Conservation (phyloP, 1,140 invertebrate genomes). For the Aporrectodea caliginosa region DNA sequence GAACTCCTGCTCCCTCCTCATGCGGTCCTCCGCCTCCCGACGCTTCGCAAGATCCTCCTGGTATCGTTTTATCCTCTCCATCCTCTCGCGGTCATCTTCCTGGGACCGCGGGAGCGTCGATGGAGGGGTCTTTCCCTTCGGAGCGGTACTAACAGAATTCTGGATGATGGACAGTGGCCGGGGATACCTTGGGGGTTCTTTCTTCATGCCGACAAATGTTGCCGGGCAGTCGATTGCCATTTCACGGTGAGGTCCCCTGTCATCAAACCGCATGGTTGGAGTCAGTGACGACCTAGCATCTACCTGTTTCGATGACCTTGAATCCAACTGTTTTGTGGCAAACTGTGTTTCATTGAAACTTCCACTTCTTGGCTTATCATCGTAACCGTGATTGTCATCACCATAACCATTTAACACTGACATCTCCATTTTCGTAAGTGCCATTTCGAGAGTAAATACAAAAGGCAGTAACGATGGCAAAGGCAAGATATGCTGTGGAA, state of each 20-base stretch:
- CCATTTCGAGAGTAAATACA: too few species aligned
- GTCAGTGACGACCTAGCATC: too few species aligned
- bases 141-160: conserved; percentile 19
- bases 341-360: too few species aligned
- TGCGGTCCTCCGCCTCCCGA: conserved; percentile 78
- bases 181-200: conserved; percentile 85
- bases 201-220: conserved; percentile 83
- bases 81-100: conserved; percentile 79
- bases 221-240: conserved; percentile 98
- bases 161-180: conserved; percentile 60
- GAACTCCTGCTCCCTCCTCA: conserved; percentile 80
- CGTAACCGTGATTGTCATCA: too few species aligned
- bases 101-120: background rate
- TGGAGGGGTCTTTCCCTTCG: background rate
- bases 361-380: too few species aligned
- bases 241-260: conserved; percentile 63
- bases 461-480: too few species aligned
- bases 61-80: conserved; percentile 58
- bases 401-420: too few species aligned
- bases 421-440: too few species aligned
- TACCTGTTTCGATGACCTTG: too few species aligned
- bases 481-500: too few species aligned
- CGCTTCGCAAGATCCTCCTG: conserved; percentile 83
- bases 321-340: too few species aligned
- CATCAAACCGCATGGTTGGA: conserved; percentile 25